Base-by-base conservation (phyloP, 2,888 invertebrate species). In the Drosophila algonquin region DNA sequence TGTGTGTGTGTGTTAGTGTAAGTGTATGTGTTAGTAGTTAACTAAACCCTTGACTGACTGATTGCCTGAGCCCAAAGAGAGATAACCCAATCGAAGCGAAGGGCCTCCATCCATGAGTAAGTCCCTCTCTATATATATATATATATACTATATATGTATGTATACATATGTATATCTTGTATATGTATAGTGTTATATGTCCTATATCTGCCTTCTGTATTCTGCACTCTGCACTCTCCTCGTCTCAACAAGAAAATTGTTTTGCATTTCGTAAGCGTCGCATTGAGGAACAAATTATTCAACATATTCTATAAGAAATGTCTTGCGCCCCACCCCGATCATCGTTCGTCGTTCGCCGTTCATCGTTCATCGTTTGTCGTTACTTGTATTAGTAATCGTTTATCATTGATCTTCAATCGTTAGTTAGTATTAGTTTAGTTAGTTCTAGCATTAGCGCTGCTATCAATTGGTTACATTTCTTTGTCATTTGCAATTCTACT, bases 251-350 rank as follows among this genome's bases (percentile, higher is more conserved):
- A 47, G 44, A 68, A 65, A 50, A 48, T 50, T 57, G 52, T 60
- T 44, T 65, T 47, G 44, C 55, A 63, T 61, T 63, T 40, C 46
- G 44, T 63, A 83, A 80, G 72, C 73, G 64, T 83, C 72, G 83
- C 88, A 87, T 90, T 73, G 76, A 90, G 89, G 90, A 90, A 88
- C 88, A 90, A 81, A 80, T 77, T 72, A 77, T 78, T 69, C 24
- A 78, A 69, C 73, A 70, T 86, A 80, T 69, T 75, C 54, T 54
- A 58, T 71, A 45, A 32, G 44, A 63, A 77, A 72, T 73, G 35
- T 35, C 40, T 64, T 50, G 35, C 69, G 44, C 54, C 27, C 18
- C 40, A 54, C 10, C 9, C 32, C 53, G 40, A 56, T 53, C 1
- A 56, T 61, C 53, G 45, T 59, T 76, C 51, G 53, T 59, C 63